phyloP scores from a whole-genome alignment of 2,797 vertebrate genomes.

The Sandelia bainsii region DNA sequence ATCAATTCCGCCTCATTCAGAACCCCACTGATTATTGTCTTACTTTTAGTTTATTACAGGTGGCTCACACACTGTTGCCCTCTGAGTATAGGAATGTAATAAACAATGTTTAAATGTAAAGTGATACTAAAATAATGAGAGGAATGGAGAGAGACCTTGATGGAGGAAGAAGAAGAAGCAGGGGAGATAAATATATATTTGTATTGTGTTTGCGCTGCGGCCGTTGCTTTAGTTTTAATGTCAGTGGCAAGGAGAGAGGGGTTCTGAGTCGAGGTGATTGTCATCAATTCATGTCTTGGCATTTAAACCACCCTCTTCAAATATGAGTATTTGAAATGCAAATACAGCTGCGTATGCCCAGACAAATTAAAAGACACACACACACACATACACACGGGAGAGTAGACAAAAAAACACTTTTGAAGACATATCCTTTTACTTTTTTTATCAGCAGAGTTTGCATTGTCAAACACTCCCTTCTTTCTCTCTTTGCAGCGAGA shows the following conservation, averaged over 20 bases:
- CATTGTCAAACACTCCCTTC: slow-evolving; percentile 71
- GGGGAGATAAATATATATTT: slow-evolving; percentile 74
- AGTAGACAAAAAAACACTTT: slow-evolving; percentile 72
- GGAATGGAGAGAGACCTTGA: slow-evolving; percentile 51
- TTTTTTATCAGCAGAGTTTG: slow-evolving; percentile 66
- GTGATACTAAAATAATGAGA: slow-evolving; percentile 77
- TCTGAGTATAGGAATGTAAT: slow-evolving; percentile 38
- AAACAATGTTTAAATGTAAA: slow-evolving; percentile 81
- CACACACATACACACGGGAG: neutral
- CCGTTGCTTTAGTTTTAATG: slow-evolving; percentile 85
- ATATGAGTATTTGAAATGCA: slow-evolving; percentile 88
- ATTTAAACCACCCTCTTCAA: slow-evolving; percentile 88
- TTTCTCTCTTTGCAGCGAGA: slow-evolving; percentile 53
- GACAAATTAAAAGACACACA: slow-evolving; percentile 82
- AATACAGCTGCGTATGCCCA: slow-evolving; percentile 82
- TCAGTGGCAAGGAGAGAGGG: slow-evolving; percentile 73
- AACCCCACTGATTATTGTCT: slow-evolving; percentile 79
- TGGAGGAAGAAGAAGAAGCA: slow-evolving; percentile 45
- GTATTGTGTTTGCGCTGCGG: slow-evolving; percentile 79
- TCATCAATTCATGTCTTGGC: slow-evolving; percentile 87
- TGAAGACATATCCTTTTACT: slow-evolving; percentile 78
- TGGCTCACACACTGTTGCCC: slow-evolving; percentile 65
- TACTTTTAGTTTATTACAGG: slow-evolving; percentile 70
- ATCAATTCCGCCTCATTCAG: slow-evolving; percentile 75
- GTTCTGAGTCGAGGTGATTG: slow-evolving; percentile 83